A percentile compares a stretch with the other conserved stretches of the same genome.
phyloP scores from a whole-genome alignment of 2,113 vertebrate genomes.

The Coracopsis vasa region DNA sequence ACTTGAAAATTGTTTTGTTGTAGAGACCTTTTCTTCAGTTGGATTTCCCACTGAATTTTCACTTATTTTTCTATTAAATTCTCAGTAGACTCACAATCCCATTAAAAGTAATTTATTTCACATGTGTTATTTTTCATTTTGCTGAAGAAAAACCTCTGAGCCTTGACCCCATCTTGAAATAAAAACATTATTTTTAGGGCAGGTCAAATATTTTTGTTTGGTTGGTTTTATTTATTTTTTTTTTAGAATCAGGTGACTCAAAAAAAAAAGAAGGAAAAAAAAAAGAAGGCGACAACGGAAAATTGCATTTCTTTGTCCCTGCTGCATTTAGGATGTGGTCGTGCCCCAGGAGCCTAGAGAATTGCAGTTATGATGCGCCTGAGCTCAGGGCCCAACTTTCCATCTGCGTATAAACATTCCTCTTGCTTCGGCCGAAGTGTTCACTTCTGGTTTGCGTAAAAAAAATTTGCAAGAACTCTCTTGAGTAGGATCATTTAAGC shows the following conservation, averaged over 20 bases:
- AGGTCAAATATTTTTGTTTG: background rate
- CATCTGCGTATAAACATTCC: background rate
- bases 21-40: background rate
- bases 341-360: background rate
- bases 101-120: conserved; percentile 44
- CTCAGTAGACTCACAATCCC: background rate
- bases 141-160: background rate
- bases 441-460: background rate
- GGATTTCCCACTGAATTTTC: background rate
- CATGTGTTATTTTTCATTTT: conserved; percentile 43
- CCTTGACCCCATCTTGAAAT: background rate
- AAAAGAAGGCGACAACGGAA: background rate
- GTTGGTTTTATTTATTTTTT: background rate
- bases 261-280: background rate
- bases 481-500: background rate
- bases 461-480: background rate
- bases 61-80: background rate
- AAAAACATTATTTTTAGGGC: background rate
- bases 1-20: background rate
- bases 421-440: background rate
- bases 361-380: background rate
- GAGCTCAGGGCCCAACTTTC: conserved; percentile 20
- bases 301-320: background rate
- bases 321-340: background rate
- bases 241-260: background rate